phyloP scores from a whole-genome alignment of 2,797 vertebrate genomes.

The Tangara arthus region DNA sequence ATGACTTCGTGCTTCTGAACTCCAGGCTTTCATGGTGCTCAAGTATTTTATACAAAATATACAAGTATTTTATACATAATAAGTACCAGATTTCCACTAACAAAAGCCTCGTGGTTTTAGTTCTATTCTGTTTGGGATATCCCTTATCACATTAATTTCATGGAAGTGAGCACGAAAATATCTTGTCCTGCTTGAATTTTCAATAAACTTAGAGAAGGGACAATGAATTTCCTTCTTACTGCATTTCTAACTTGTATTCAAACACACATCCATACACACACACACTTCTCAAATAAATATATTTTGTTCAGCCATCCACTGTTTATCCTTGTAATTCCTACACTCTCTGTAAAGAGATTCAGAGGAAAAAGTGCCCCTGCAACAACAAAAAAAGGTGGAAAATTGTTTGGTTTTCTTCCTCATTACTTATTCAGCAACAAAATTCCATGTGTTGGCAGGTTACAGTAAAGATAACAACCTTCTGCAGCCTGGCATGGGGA shows the following conservation, averaged over 20 bases:
- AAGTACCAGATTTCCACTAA: background rate
- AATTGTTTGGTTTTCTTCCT: background rate
- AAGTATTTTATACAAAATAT: background rate
- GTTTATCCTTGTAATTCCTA: background rate
- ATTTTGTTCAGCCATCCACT: background rate
- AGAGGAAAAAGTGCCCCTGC: background rate
- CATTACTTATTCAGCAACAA: background rate
- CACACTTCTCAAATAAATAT: background rate
- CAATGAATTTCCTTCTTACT: background rate
- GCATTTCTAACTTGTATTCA: background rate
- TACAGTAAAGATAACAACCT: background rate
- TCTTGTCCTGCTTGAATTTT: background rate
- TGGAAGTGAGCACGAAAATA: background rate
- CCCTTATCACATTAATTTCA: background rate
- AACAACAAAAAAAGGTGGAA: background rate
- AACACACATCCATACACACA: background rate
- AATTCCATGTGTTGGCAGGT: background rate
- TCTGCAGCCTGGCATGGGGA: background rate
- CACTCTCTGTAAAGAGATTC: background rate
- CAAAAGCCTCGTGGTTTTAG: background rate
- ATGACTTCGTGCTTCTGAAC: background rate
- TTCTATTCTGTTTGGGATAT: background rate
- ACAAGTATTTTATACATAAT: background rate
- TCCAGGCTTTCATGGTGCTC: background rate
- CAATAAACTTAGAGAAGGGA: background rate